Evolutionary conservation across 53 echinoderm and acorn worm genomes (phyloP).

Genomic region (Apostichopus leukothele): DNA sequence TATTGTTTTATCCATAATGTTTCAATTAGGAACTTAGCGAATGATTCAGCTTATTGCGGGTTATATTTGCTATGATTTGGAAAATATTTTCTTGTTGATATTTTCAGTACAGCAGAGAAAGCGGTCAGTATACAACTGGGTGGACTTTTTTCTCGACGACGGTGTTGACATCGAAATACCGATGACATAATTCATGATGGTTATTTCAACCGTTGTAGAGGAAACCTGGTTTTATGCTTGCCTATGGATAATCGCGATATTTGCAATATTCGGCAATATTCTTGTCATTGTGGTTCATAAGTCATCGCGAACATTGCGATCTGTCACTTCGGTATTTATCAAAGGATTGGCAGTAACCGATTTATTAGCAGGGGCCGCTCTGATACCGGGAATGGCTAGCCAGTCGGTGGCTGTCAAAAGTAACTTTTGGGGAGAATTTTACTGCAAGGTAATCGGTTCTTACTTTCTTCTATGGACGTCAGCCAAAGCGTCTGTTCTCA

Average conservation of each 20-base stretch:
- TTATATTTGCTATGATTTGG: too few species aligned
- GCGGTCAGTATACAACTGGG: too few species aligned
- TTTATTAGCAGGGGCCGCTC: conserved; percentile 54
- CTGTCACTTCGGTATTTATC: conserved; percentile 69
- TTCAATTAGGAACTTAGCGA: too few species aligned
- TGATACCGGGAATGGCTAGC: conserved; percentile 49
- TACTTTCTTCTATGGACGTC: conserved; percentile 80
- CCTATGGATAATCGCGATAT: conserved; percentile 49
- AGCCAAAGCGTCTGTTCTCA: conserved; percentile 79
- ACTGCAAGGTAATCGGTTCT: conserved; percentile 80
- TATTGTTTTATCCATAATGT: too few species aligned
- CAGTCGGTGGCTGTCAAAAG: conserved; percentile 22
- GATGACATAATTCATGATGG: neutral
- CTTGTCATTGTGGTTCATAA: conserved; percentile 60
- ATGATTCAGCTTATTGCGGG: too few species aligned
- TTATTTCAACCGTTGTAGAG: conserved; percentile 25
- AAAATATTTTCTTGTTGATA: too few species aligned
- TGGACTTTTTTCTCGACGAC: too few species aligned
- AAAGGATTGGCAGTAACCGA: conserved; percentile 63
- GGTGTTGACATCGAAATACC: too few species aligned
- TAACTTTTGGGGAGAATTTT: conserved; percentile 62
- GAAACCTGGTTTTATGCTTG: conserved; percentile 48
- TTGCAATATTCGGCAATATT: conserved; percentile 65
- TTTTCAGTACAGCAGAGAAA: too few species aligned
- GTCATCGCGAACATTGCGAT: conserved; percentile 51